A percentile compares a stretch with the other conserved stretches of the same genome.
Evolutionary conservation across 2,888 invertebrate species (phyloP).

Genomic region (Teinopalpus imperialis): DNA sequence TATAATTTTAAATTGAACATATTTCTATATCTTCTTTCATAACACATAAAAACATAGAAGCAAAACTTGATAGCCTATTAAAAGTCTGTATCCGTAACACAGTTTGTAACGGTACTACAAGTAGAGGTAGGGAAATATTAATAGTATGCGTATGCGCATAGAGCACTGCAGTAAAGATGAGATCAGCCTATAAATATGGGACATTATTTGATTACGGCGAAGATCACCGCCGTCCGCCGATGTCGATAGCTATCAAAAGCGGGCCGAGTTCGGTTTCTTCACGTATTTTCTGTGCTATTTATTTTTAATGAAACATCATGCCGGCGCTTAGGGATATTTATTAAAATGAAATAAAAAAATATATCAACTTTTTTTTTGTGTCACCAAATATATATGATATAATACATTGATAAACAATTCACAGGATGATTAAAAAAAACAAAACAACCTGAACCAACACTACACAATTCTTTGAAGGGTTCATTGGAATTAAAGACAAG

Average conservation of each 20-base stretch:
- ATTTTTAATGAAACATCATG: no score
- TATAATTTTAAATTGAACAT: no score
- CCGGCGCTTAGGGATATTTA: no score
- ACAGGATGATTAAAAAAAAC: slow-evolving; percentile 59
- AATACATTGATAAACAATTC: slow-evolving; percentile 44
- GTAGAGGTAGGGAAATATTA: slow-evolving; percentile 19
- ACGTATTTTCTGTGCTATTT: slow-evolving; percentile 3
- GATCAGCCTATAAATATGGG: slow-evolving; percentile 60
- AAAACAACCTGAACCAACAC: slow-evolving; percentile 59
- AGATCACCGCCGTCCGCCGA: slow-evolving; percentile 37
- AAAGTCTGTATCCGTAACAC: slow-evolving; percentile 8
- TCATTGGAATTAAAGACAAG: slow-evolving; percentile 38
- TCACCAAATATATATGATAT: slow-evolving; percentile 30
- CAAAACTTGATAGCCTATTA: slow-evolving; percentile 3
- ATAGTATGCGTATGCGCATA: slow-evolving; percentile 21
- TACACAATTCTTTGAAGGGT: slow-evolving; percentile 66
- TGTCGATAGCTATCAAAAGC: slow-evolving; percentile 30
- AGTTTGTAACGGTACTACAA: slow-evolving; percentile 13
- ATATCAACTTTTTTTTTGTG: slow-evolving; percentile 10
- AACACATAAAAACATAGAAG: no score
- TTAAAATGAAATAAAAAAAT: slow-evolving; percentile 7
- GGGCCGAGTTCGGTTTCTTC: not conserved
- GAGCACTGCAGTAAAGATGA: slow-evolving; percentile 43
- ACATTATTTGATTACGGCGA: slow-evolving; percentile 55
- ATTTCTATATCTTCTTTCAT: no score